A percentile compares a stretch with the other conserved stretches of the same genome.
These are phyloP conservation scores for Galbula dea DNA, from an alignment of 2,113 vertebrate species.

Conservation along the genomic window DNA sequence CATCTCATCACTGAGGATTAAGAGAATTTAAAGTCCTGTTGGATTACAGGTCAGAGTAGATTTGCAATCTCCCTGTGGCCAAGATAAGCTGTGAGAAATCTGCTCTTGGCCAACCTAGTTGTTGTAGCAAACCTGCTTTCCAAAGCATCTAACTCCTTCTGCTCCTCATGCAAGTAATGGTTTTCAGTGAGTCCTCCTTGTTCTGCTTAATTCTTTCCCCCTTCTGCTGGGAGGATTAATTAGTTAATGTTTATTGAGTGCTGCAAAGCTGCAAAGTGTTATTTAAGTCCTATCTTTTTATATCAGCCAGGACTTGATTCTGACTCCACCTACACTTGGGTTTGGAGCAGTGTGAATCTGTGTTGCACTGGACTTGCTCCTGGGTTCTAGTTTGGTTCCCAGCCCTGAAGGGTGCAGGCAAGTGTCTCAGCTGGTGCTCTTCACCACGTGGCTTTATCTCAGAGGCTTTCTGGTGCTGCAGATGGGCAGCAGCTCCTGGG, in stretches of 20 bases:
- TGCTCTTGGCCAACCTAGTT: background rate
- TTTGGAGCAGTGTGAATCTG: background rate
- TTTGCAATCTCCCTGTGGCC: background rate
- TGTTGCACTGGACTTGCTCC: background rate
- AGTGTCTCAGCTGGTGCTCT: background rate
- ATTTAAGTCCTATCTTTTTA: conserved; percentile 32
- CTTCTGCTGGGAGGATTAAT: conserved; percentile 17
- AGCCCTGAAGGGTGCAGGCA: fast-evolving
- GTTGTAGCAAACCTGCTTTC: background rate
- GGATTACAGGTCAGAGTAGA: background rate
- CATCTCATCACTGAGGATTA: background rate
- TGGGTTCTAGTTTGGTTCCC: background rate
- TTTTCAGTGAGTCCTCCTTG: background rate
- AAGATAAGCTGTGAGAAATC: background rate
- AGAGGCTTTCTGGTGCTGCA: background rate
- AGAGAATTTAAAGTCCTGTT: background rate
- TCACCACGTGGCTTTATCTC: fast-evolving
- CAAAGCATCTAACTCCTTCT: background rate
- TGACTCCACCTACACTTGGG: background rate
- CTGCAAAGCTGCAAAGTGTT: background rate
- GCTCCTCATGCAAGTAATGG: background rate
- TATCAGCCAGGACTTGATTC: background rate
- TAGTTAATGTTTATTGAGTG: conserved; percentile 42
- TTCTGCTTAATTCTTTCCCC: background rate
- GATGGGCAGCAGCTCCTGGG: background rate